Base-by-base conservation (phyloP, 2,113 vertebrate species). In the Trichechus manatus region DNA sequence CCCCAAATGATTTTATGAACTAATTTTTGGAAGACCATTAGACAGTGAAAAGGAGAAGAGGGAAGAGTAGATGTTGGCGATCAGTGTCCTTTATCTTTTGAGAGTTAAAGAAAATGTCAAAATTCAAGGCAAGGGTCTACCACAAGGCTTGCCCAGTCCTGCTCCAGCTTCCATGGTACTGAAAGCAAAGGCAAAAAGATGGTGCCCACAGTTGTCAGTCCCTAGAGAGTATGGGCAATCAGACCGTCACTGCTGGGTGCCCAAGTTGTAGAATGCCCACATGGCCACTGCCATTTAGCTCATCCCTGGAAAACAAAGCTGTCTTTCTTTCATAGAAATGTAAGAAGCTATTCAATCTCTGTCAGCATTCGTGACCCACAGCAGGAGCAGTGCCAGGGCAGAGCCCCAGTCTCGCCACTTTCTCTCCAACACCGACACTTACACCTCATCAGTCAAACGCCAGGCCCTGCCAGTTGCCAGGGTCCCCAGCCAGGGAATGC, bases 261-360 rank as follows among this genome's bases (percentile, higher is more conserved):
- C 47, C 8, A 27, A 10, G 14, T 4, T 33, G 64, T 53, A 87
- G 50, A 66, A 64, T 10, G 25, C 25, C 39, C 63, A 56, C 89
- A 27, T 0, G 29, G 63, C 25, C 20, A 14, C 56, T 1, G 59
- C 63, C 89, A 50, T 31, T 75, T 25, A 87, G 79, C n/a, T 61
- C 59, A 63, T 75, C 44, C 31, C 84, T 36, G 59, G n/a, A 88
- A 82, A 90, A 97, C 97, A 97, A 88, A 85, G 94, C 90, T 85
- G 77, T 56, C 90, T 97, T 97, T 97, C 96, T 97, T 11, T 47
- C 70, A 92, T 44, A 72, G 47, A 33, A 95, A 87, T 97, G 36
- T 82, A 72, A 95, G 97, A 81, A 87, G 79, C 92, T 66, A 97
- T 95, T 96, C 93, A 95, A 61, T 64, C 61, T 47, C 75, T 53